A percentile compares a stretch with the other conserved stretches of the same genome.
Evolutionary conservation across 2,797 vertebrate genomes (phyloP).

Genomic region (Ctenopoma kingsleyae): DNA sequence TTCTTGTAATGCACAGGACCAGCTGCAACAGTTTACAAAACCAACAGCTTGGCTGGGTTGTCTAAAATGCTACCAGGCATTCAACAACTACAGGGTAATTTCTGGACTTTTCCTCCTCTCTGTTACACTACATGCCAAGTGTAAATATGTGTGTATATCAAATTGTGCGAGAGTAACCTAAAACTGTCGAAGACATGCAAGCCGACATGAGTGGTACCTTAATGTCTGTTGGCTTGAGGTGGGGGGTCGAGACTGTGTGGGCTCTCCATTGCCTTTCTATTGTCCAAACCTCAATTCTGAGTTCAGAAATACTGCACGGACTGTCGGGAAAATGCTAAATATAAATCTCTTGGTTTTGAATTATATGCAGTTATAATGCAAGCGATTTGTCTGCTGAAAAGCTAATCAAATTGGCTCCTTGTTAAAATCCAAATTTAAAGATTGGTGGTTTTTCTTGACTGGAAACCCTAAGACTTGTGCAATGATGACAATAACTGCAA

Average conservation of each 20-base stretch:
- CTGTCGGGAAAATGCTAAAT: conserved; percentile 55
- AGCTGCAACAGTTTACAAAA: conserved; percentile 86
- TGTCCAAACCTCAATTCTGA: conserved; percentile 55
- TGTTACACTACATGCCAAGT: conserved; percentile 71
- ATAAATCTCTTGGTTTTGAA: conserved; percentile 46
- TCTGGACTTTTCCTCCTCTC: conserved; percentile 66
- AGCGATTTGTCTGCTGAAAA: conserved; percentile 47
- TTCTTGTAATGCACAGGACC: conserved; percentile 72
- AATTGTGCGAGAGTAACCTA: conserved; percentile 77
- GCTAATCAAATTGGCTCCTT: conserved; percentile 4
- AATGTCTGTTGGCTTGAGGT: conserved; percentile 76
- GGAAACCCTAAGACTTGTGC: conserved; percentile 17
- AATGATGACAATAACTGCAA: conserved; percentile 29
- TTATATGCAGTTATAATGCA: conserved; percentile 37
- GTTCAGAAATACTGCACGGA: conserved; percentile 52
- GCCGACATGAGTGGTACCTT: conserved; percentile 76
- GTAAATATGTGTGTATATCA: conserved; percentile 80
- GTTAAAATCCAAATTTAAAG: conserved; percentile 11
- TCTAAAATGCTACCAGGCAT: conserved; percentile 82
- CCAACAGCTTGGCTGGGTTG: conserved; percentile 79
- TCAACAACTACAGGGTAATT: conserved; percentile 70
- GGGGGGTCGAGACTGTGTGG: conserved; percentile 57
- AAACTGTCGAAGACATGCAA: conserved; percentile 76
- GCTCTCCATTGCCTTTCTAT: conserved; percentile 40
- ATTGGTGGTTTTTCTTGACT: conserved; percentile 20